These are phyloP conservation scores for Limnephilus marmoratus DNA, from an alignment of 2,888 invertebrate species.

Conservation along the genomic window DNA sequence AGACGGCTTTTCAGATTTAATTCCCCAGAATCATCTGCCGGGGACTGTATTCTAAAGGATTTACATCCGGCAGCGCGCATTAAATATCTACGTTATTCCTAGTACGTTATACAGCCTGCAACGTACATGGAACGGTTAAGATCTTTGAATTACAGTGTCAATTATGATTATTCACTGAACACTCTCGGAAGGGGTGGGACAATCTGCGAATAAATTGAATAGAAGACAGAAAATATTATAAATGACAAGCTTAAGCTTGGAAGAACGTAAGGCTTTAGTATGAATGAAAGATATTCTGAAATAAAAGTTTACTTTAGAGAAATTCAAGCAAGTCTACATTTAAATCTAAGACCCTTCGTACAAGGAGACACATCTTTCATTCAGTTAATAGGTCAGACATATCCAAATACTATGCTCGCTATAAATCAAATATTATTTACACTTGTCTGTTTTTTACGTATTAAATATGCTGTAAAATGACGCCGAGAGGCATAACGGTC, in stretches of 20 bases:
- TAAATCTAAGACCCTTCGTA: not conserved
- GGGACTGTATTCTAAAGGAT: not conserved
- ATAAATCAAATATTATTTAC: too few relatives aligned
- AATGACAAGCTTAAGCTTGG: not conserved
- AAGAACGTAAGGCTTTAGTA: not conserved
- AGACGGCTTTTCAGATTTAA: slow-evolving; percentile 14
- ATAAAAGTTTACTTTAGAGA: not conserved
- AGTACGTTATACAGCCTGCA: not conserved
- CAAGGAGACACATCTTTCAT: too few relatives aligned
- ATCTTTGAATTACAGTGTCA: not conserved
- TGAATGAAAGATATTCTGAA: not conserved
- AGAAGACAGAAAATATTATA: not conserved
- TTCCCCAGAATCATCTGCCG: not conserved
- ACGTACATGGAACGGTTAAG: not conserved
- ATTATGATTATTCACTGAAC: not conserved
- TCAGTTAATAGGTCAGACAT: too few relatives aligned
- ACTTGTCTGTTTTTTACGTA: too few relatives aligned
- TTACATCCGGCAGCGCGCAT: not conserved
- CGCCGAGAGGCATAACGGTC: too few relatives aligned
- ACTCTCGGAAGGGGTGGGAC: not conserved
- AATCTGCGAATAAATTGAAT: not conserved
- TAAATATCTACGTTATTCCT: not conserved
- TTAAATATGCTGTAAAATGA: too few relatives aligned
- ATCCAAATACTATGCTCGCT: too few relatives aligned
- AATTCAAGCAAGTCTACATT: not conserved